Evolutionary conservation across 2,888 invertebrate genomes (phyloP).

Genomic region (Synergus itoensis): DNA sequence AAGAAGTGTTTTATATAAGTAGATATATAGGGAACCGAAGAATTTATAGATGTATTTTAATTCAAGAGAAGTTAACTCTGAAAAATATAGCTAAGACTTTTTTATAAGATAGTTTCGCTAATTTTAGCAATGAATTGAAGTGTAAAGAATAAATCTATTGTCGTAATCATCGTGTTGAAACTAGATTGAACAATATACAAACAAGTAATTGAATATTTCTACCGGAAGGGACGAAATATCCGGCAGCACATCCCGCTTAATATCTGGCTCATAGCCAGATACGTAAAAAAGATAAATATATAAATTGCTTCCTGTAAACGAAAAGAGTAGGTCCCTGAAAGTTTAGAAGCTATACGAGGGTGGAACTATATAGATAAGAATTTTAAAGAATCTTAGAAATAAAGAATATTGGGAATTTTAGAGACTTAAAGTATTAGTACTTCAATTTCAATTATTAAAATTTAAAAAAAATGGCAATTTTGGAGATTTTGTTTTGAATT

Average conservation of each 20-base stretch:
- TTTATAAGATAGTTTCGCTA: neutral
- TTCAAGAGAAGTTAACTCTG: neutral
- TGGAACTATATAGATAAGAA: neutral
- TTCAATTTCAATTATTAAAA: no score
- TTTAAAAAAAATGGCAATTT: no score
- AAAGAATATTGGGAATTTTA: neutral
- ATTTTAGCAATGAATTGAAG: neutral
- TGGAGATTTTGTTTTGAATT: no score
- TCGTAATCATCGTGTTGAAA: neutral
- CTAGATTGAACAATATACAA: neutral
- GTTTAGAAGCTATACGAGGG: neutral
- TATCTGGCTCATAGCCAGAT: neutral
- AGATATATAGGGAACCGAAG: neutral
- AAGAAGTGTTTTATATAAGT: neutral
- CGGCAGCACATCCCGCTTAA: neutral
- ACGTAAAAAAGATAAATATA: neutral
- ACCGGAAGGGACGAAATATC: neutral
- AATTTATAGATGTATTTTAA: neutral
- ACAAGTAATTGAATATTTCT: neutral
- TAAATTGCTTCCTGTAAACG: neutral
- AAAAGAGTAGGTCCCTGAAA: neutral
- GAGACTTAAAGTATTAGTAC: neutral
- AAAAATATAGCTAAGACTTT: neutral
- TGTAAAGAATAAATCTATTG: neutral
- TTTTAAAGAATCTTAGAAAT: neutral